Conservation (phyloP, 2,888 invertebrate genomes). For the Cylindroiulus punctatus region DNA sequence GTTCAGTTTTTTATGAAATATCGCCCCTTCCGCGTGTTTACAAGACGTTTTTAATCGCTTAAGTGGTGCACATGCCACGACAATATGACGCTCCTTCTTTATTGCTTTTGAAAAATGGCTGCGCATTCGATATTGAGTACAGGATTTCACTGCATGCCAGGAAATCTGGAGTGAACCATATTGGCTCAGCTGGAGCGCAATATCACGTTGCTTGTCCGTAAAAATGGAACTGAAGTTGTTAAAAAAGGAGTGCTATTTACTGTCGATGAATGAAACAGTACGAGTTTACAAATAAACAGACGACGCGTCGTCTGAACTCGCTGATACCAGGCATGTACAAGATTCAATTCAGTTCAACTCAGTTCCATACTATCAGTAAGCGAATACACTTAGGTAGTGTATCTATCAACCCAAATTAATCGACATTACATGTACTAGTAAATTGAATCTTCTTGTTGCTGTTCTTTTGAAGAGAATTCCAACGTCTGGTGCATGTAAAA, state of each 20-base stretch:
- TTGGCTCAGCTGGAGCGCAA: conserved; percentile 3
- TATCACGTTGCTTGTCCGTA: not conserved
- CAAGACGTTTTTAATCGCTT: conserved; percentile 46
- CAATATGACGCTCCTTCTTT: conserved; percentile 40
- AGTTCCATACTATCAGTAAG: too few species aligned
- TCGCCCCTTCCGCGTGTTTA: conserved; percentile 33
- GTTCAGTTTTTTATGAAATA: conserved; percentile 34
- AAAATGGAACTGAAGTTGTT: not conserved
- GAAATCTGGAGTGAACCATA: not conserved
- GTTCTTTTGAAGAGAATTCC: too few species aligned
- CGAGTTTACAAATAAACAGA: not conserved
- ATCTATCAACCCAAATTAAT: too few species aligned
- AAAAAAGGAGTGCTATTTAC: not conserved
- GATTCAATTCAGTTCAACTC: too few species aligned
- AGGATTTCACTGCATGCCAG: not conserved
- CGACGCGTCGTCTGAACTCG: not conserved
- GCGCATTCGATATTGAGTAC: conserved; percentile 26
- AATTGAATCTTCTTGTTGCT: too few species aligned
- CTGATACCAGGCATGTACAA: not conserved
- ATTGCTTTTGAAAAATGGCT: conserved; percentile 45
- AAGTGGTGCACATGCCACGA: conserved; percentile 39
- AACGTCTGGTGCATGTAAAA: too few species aligned
- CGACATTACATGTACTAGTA: too few species aligned
- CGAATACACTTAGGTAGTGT: too few species aligned
- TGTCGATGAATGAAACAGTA: not conserved